These are phyloP conservation scores for Poecilia velifera DNA, from an alignment of 2,797 vertebrate species.

Conservation along the genomic window DNA sequence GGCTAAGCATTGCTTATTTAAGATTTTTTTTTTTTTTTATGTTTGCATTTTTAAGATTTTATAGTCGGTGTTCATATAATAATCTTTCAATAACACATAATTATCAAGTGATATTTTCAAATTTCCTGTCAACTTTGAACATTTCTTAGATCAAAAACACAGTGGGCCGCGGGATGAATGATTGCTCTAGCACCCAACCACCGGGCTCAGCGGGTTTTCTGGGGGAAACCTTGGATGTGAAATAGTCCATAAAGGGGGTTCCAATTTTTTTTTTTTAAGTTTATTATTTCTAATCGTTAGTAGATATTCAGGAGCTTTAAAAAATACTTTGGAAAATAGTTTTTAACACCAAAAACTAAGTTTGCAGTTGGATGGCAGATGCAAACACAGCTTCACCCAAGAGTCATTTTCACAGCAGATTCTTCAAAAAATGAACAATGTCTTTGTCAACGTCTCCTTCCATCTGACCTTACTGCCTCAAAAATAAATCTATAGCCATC, in stretches of 20 bases:
- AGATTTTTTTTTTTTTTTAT: no score
- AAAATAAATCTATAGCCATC: background rate
- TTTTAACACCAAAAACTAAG: background rate
- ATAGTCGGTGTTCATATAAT: no score
- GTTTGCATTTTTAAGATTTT: no score
- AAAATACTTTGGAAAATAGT: background rate
- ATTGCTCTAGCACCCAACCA: no score
- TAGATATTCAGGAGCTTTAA: background rate
- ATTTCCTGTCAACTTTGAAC: no score
- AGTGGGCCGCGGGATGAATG: no score
- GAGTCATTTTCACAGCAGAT: background rate
- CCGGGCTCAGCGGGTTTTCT: no score
- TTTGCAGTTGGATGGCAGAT: background rate
- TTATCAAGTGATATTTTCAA: no score
- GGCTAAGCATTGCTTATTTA: no score
- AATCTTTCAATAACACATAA: no score
- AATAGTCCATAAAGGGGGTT: background rate
- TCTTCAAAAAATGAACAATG: background rate
- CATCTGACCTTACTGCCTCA: background rate
- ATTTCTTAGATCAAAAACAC: no score
- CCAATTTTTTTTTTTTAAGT: background rate
- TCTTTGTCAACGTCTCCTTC: background rate
- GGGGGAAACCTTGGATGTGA: background rate
- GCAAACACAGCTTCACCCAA: background rate
- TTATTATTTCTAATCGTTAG: background rate